Percentiles rank a stretch among this genome's conserved stretches.
Conservation (phyloP, 2,113 vertebrate species). For the Bostrychus sinensis region DNA sequence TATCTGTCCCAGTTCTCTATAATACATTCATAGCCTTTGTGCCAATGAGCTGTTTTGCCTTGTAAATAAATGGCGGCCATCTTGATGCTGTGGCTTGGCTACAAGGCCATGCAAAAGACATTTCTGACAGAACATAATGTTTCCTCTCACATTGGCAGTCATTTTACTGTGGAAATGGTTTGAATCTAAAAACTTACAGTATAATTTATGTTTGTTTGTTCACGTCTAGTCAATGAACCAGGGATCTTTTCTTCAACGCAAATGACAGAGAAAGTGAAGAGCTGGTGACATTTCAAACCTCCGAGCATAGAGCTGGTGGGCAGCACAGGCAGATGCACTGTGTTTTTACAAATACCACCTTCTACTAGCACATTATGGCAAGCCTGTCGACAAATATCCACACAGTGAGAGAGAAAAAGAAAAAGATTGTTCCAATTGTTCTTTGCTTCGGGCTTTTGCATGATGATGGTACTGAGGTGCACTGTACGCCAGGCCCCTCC, state of each 20-base stretch:
- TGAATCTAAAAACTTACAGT: neutral
- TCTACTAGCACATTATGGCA: slow-evolving; percentile 38
- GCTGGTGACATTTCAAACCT: slow-evolving; percentile 30
- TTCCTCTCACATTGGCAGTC: neutral
- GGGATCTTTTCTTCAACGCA: neutral
- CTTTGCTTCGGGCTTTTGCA: slow-evolving; percentile 30
- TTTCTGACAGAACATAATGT: neutral
- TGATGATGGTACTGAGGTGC: slow-evolving; percentile 28
- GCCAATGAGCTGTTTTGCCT: neutral
- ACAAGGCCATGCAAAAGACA: neutral
- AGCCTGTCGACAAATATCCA: slow-evolving; percentile 20
- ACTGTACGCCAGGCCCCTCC: slow-evolving; percentile 14
- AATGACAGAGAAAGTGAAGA: slow-evolving; percentile 1
- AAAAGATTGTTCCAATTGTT: slow-evolving; percentile 24
- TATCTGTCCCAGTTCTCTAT: neutral
- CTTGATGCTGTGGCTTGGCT: neutral
- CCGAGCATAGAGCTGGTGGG: slow-evolving; percentile 24
- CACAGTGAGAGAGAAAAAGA: neutral
- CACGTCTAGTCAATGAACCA: neutral
- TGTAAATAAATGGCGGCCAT: neutral
- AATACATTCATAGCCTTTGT: neutral
- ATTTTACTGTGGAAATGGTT: too few species aligned
- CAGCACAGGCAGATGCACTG: slow-evolving; percentile 23
- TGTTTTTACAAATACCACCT: slow-evolving; percentile 43
- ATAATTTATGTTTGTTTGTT: neutral